Percentiles rank a stretch among this genome's conserved stretches.
phyloP scores from a whole-genome alignment of 2,797 vertebrate genomes.

The Clarias platycephalus region DNA sequence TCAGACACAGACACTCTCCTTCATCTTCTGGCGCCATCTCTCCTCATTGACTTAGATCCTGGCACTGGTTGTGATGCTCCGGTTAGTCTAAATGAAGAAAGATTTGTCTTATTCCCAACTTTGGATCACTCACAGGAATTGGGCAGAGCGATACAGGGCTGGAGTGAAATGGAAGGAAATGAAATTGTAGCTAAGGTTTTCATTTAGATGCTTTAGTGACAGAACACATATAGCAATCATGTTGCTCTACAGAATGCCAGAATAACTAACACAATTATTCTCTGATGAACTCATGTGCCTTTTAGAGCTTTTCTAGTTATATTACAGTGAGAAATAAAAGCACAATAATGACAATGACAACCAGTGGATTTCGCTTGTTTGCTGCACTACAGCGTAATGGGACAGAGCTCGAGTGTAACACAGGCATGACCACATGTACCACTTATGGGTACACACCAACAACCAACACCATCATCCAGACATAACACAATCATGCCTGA shows the following conservation, averaged over 20 bases:
- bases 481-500: slow-evolving; percentile 30
- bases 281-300: not conserved
- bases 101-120: slow-evolving; percentile 58
- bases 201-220: slow-evolving; percentile 21
- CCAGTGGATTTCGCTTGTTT: slow-evolving; percentile 31
- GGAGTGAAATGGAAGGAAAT: slow-evolving; percentile 48
- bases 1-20: slow-evolving; percentile 55
- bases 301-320: not conserved
- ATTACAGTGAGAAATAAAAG: not conserved
- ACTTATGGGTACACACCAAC: not conserved
- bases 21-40: slow-evolving; percentile 44
- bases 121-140: slow-evolving; percentile 45
- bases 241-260: not conserved
- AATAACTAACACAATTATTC: not conserved
- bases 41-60: slow-evolving; percentile 59
- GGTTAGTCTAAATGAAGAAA: slow-evolving; percentile 54
- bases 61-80: slow-evolving; percentile 60
- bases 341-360: slow-evolving; percentile 9
- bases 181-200: slow-evolving; percentile 47
- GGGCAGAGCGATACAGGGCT: slow-evolving; percentile 23
- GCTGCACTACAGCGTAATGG: slow-evolving; percentile 28
- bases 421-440: slow-evolving; percentile 8
- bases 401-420: not conserved
- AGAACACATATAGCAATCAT: not conserved
- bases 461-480: slow-evolving; percentile 43